Conservation (phyloP, 2,113 vertebrate species). For the Eublepharis macularius region DNA sequence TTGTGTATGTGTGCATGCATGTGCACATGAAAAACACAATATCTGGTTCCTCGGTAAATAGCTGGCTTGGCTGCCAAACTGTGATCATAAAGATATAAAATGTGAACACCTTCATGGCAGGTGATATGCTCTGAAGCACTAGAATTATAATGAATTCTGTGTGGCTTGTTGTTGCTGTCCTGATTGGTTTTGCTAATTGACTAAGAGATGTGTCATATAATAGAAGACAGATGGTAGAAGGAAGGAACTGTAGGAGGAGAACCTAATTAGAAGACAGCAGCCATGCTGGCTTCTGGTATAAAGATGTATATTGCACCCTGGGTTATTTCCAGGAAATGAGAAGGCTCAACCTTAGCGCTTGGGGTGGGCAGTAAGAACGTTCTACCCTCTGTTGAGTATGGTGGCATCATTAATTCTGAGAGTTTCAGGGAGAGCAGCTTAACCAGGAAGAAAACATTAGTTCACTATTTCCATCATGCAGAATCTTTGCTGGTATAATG, state of each 20-base stretch:
- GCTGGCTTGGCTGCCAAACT: background rate
- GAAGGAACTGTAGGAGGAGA: slow-evolving; percentile 74
- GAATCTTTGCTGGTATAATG: background rate
- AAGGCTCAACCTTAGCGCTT: slow-evolving; percentile 47
- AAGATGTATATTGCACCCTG: slow-evolving; percentile 66
- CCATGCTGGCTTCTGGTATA: slow-evolving; percentile 65
- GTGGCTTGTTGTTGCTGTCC: slow-evolving; percentile 31
- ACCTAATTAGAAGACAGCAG: slow-evolving; percentile 69
- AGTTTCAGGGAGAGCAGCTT: slow-evolving; percentile 1
- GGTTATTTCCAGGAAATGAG: slow-evolving; percentile 65
- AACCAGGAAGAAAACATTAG: background rate
- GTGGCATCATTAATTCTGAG: slow-evolving; percentile 1
- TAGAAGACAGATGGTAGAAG: slow-evolving; percentile 68
- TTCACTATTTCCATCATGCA: accelerated
- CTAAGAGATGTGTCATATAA: slow-evolving; percentile 64
- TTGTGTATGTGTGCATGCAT: background rate
- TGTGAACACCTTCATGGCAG: background rate
- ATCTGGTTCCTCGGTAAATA: background rate
- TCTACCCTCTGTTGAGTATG: background rate
- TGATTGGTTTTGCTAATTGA: slow-evolving; percentile 54
- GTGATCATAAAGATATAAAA: background rate
- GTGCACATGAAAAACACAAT: background rate
- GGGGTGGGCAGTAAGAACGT: slow-evolving; percentile 13
- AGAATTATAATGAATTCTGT: slow-evolving; percentile 5
- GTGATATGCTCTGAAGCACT: accelerated